Evolutionary conservation across 37 sponge, comb jelly and placozoan species (phyloP), one percentile per base, ranked within the genome.

Genomic region (Spongia lamella): DNA sequence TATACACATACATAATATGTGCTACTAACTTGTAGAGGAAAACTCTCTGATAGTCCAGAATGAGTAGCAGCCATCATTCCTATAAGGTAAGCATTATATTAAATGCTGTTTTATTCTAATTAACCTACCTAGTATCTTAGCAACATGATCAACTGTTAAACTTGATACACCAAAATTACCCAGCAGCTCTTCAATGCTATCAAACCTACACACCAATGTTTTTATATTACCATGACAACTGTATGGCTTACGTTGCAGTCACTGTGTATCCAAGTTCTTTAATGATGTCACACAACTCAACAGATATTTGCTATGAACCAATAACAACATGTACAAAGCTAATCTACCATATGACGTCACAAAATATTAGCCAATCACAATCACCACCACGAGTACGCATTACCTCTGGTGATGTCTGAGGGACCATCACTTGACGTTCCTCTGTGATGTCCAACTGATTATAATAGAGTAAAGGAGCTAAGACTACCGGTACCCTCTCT

Each of bases 31-130:
- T 83, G 74, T 58, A 85, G 77, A 35, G 91, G 86, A 17, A 86
- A 47, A 43, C 91, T 78, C 61, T 90, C 91, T 49, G 83, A 78
- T 39, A 86, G 56, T 30, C 69, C 64, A 50, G 52, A 47, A 61
- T 81, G 56, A 30, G 91, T 86, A 30, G 73, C 39, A 24, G 87
- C 91, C 91, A 90, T 90, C 91, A 90, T 90, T 16, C 89, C 89
- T 88, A 39, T 57, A 70, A 32, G 35, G 29, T 1, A 13, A 1
- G 11, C 7, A 22, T 16, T 25, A 32, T 13, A 73, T n/a, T 7
- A 49, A 76, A 43, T 43, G 47, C 9, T 9, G 9, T 43, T 43
- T 43, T 43, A 9, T 5, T 43, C 1, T 6, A 29, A 37, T 3
- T 54, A 2, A 35, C 70, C 38, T 19, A 91, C 96, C 96, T 30